These are phyloP conservation scores for Sparidentex hasta DNA, from an alignment of 2,797 vertebrate genomes.

Conservation along the genomic window DNA sequence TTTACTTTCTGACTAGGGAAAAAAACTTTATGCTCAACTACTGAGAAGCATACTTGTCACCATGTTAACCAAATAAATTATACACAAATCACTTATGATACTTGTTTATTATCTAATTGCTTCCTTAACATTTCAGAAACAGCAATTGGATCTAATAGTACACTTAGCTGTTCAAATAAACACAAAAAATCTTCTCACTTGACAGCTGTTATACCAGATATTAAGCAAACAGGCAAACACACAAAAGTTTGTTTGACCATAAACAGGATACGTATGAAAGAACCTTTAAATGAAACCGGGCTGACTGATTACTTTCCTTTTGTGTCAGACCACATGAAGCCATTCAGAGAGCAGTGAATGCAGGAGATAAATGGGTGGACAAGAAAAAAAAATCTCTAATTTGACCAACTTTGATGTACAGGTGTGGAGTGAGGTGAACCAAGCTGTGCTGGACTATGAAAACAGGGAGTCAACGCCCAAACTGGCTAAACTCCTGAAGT, in stretches of 20 bases:
- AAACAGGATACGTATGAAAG: background rate
- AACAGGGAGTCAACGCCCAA: conserved; percentile 97
- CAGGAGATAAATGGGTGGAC: background rate
- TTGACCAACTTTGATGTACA: conserved; percentile 58
- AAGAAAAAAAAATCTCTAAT: background rate
- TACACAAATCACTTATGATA: too few relatives aligned
- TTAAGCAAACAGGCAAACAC: too few relatives aligned
- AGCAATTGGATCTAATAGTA: background rate
- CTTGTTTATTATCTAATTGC: too few relatives aligned
- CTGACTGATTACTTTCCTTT: background rate
- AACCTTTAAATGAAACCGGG: accelerated
- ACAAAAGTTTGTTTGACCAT: background rate
- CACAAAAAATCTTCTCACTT: background rate
- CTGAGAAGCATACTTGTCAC: background rate
- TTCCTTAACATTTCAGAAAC: background rate
- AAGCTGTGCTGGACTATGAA: conserved; percentile 96
- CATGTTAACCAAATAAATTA: background rate
- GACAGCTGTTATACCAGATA: background rate
- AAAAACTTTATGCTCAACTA: background rate
- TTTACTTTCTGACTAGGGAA: background rate
- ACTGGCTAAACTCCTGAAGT: conserved; percentile 96
- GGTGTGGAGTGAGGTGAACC: conserved; percentile 99
- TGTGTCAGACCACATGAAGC: background rate
- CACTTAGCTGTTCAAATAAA: background rate
- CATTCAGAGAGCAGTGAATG: background rate